phyloP scores from a whole-genome alignment of 2,113 vertebrate species.

The Vimba vimba region DNA sequence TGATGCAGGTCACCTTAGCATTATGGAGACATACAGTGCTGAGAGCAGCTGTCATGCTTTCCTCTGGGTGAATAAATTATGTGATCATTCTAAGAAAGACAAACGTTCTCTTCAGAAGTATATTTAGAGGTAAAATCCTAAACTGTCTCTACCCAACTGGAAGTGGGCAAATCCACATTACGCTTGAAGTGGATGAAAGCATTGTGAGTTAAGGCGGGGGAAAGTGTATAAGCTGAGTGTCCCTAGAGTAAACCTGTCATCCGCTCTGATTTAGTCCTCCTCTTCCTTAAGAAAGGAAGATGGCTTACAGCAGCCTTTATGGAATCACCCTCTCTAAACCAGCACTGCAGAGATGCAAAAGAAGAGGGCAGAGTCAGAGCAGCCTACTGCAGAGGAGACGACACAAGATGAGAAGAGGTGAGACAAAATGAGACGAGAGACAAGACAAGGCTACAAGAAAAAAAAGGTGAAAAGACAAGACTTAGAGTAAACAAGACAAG shows the following conservation, averaged over 20 bases:
- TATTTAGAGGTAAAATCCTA: not conserved
- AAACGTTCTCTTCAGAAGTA: not conserved
- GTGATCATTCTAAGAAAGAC: not conserved
- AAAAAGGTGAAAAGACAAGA: not conserved
- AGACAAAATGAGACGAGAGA: not conserved
- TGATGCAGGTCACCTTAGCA: not conserved
- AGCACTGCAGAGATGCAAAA: slow-evolving; percentile 39
- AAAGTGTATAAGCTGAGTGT: slow-evolving; percentile 18
- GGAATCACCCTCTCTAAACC: slow-evolving; percentile 34
- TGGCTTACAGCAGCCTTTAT: slow-evolving; percentile 16
- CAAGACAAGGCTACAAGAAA: not conserved
- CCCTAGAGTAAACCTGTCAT: slow-evolving; percentile 24
- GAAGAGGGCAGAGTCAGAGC: not conserved
- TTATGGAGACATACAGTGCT: not conserved
- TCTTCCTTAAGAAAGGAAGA: slow-evolving; percentile 26
- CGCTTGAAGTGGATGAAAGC: slow-evolving; percentile 17
- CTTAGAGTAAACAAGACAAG: not conserved
- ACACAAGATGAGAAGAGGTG: not conserved
- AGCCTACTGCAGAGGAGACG: not conserved
- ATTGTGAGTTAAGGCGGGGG: not conserved
- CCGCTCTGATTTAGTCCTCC: slow-evolving; percentile 17
- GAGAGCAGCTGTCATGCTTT: slow-evolving; percentile 9
- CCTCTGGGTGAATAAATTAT: not conserved
- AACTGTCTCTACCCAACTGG: not conserved
- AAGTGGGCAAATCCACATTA: not conserved